phyloP scores from a whole-genome alignment of 2,888 invertebrate genomes.

The Nudaria mundana region DNA sequence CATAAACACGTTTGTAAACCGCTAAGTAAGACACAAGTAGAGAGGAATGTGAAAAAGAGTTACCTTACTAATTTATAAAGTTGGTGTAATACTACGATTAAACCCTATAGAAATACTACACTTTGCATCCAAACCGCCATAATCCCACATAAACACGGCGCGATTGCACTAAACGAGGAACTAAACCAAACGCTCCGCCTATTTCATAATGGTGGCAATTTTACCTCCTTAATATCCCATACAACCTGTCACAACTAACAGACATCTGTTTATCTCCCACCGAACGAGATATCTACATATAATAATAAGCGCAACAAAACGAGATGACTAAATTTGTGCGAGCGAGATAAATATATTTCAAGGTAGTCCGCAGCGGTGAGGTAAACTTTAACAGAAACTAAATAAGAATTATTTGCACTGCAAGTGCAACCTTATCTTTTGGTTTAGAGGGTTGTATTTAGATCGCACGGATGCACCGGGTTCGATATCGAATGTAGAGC shows the following conservation, averaged over 20 bases:
- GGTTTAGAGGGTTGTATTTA: conserved; percentile 58
- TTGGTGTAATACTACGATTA: no score
- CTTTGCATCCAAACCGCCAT: conserved; percentile 40
- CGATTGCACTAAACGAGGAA: conserved; percentile 38
- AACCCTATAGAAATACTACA: conserved; percentile 29
- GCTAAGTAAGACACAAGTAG: no score
- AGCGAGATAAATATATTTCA: conserved; percentile 68
- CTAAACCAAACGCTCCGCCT: conserved; percentile 64
- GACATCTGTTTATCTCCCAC: conserved; percentile 71
- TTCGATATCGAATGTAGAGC: conserved; percentile 44
- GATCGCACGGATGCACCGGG: conserved; percentile 44
- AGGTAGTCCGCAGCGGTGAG: conserved; percentile 54
- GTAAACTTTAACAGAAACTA: conserved; percentile 55
- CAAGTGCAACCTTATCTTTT: conserved; percentile 71
- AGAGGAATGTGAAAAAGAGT: no score
- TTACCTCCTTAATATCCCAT: conserved; percentile 51
- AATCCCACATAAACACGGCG: conserved; percentile 39
- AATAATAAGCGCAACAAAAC: conserved; percentile 65
- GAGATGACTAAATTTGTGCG: conserved; percentile 61
- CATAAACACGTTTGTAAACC: no score
- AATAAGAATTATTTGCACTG: conserved; percentile 54
- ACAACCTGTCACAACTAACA: conserved; percentile 60
- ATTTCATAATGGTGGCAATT: conserved; percentile 76
- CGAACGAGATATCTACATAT: conserved; percentile 77
- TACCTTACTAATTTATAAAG: no score